Base-by-base conservation (phyloP, 1,140 invertebrate species). In the Pseudomyrmex dendroicus region DNA sequence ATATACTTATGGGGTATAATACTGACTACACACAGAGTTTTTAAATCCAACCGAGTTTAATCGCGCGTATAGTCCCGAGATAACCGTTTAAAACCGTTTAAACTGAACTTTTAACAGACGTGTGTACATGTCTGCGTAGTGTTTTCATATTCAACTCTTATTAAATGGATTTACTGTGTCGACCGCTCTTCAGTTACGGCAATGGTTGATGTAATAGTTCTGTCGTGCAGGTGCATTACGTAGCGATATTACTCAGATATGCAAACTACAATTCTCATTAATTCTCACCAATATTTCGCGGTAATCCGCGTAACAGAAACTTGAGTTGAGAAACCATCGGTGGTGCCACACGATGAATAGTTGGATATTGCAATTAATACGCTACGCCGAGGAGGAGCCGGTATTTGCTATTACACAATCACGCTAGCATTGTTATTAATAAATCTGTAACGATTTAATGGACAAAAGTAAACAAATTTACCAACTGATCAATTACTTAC, bases 251-350 rank as follows among this genome's bases (percentile, higher is more conserved):
- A 80, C 77, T 84, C 72, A 48, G 85, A 66, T 80, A 62, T 25
- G 64, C 56, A 73, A 50, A 72, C 82, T 82, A 80, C 83, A 84
- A 87, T 87, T 87, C 85, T 73, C 86, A 84, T 87, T 87, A 87
- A 86, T 86, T 77, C 59, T 80, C 85, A 84, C 86, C 83, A 66
- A 84, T 73, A 80, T 87, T 84, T 74, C 72, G 66, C 44, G 76
- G 66, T 80, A 80, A 80, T 80, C 76, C 76, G 54, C 66, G 12
- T 48, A 70, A 78, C 76, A 48, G 76, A 57, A 80, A 80, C 76
- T 80, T 80, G 54, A 80, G 76, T 80, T 59, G 46, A 66, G 61
- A 66, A 80, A 73, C 70, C 66, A 59, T 70, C 70, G 20, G 74
- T 13, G 52, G 35, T 20, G 50, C 15, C 35, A 22, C 22, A 50